Evolutionary conservation across 2,888 invertebrate species (phyloP).

Genomic region (Atethmia centrago): DNA sequence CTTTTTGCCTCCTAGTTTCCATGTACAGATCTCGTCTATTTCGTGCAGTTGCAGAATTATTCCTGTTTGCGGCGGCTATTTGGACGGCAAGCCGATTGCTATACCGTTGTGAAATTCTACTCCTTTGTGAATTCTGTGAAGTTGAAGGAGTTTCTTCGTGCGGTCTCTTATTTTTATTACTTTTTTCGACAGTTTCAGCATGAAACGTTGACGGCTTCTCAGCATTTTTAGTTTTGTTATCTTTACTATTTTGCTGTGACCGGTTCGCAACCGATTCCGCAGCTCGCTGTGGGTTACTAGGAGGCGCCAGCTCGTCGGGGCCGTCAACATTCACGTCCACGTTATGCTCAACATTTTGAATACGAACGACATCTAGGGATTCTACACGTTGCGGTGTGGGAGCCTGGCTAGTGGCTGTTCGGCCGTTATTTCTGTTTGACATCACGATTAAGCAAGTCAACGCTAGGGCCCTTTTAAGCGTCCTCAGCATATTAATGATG

Average conservation of each 20-base stretch:
- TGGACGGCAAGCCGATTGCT: slow-evolving; percentile 87
- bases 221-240: slow-evolving; percentile 41
- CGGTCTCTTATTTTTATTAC: slow-evolving; percentile 56
- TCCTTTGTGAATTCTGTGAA: slow-evolving; percentile 49
- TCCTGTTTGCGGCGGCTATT: slow-evolving; percentile 87
- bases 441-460: slow-evolving; percentile 87
- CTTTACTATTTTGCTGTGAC: slow-evolving; percentile 54
- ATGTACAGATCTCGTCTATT: slow-evolving; percentile 83
- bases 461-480: slow-evolving; percentile 86
- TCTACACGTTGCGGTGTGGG: slow-evolving; percentile 77
- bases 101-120: slow-evolving; percentile 75
- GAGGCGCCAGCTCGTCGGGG: slow-evolving; percentile 77
- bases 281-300: slow-evolving; percentile 48
- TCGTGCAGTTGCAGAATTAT: slow-evolving; percentile 83
- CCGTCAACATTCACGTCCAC: slow-evolving; percentile 85
- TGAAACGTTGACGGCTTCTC: slow-evolving; percentile 67
- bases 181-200: slow-evolving; percentile 51
- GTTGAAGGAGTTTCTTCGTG: slow-evolving; percentile 62
- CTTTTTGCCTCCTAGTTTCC: slow-evolving; percentile 83
- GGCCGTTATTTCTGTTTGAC: slow-evolving; percentile 80
- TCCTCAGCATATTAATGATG: slow-evolving; percentile 85
- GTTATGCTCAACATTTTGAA: slow-evolving; percentile 84
- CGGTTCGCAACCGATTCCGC: slow-evolving; percentile 29
- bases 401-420: slow-evolving; percentile 71
- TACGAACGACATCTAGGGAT: slow-evolving; percentile 82